Conservation (phyloP, 1,140 invertebrate species). For the Hermetia illucens region DNA sequence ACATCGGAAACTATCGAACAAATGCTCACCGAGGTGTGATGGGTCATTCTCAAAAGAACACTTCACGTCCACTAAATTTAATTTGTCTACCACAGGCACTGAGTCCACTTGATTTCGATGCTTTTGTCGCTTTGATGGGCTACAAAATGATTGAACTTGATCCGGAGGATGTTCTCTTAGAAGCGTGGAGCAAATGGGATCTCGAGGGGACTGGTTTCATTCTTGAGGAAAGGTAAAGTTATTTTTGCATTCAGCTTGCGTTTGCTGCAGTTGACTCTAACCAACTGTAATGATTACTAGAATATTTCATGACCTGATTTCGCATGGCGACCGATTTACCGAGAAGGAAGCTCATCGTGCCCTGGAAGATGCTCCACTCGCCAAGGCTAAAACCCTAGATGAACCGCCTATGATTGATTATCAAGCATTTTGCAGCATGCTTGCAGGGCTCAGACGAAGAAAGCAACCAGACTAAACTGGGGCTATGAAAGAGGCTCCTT, state of each 20-base stretch:
- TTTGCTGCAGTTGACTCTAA: conserved; percentile 1
- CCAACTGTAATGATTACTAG: no score
- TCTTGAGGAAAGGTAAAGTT: conserved; percentile 37
- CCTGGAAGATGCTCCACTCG: conserved; percentile 42
- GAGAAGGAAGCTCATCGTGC: conserved; percentile 41
- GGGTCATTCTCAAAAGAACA: no score
- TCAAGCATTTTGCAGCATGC: conserved; percentile 39
- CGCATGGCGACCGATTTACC: conserved; percentile 42
- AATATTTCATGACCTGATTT: conserved; percentile 42
- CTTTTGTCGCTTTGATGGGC: conserved; percentile 43
- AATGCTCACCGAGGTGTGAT: conserved; percentile 43
- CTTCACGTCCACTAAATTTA: not conserved
- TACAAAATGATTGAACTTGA: conserved; percentile 41
- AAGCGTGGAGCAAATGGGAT: conserved; percentile 45
- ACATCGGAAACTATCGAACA: conserved; percentile 36
- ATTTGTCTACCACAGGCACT: conserved; percentile 28
- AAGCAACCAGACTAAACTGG: no score
- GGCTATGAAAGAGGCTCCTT: no score
- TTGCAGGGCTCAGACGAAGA: conserved; percentile 40
- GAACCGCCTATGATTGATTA: conserved; percentile 40
- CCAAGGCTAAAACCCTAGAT: conserved; percentile 32
- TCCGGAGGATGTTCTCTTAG: conserved; percentile 40
- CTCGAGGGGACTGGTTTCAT: conserved; percentile 39
- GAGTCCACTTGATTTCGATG: conserved; percentile 41
- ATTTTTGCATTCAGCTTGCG: not conserved